Evolutionary conservation across 2,797 vertebrate genomes (phyloP), one percentile per base, ranked within the genome.

Genomic region (Alectoris magna): DNA sequence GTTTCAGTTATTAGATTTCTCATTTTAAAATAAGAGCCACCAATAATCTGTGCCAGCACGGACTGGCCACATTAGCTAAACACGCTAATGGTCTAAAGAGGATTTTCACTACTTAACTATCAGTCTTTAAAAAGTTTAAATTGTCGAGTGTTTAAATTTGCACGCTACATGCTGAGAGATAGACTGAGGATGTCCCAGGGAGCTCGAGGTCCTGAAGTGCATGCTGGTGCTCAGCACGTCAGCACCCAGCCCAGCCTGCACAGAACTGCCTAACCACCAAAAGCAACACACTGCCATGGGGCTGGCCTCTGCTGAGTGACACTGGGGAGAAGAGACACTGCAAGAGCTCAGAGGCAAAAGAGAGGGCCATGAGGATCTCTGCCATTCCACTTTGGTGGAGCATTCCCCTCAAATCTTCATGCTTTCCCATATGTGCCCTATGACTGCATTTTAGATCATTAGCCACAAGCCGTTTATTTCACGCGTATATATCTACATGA

Each of bases 21-120:
- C 29, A 56, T 85, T 83, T 69, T 90, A 74, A 91, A 91, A 71
- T 46, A 59, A 82, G 92, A 74, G 49, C 51, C n/a, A 59, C 7
- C n/a, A 71, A 19, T 55, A 71, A 51, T 46, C 41, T 59, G 58
- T 75, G 66, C 27, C 26, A 75, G 18, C 16, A 48, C 23, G 24
- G 34, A 4, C 71, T 70, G 71, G 27, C 29, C 36, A 71, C 22
- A 8, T 58, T 18, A 67, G 10, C 41, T 71, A 46, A 79, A 12
- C 12, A 64, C 53, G 86, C 76, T 60, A 79, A 34, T 44, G 36
- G 2, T 39, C 46, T 74, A 27, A 90, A 77, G 22, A 48, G 17
- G 4, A 77, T 77, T 85, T 94, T 75, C 7, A 36, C 68, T 39
- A 46, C 16, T 63, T 55, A 55, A 9, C 9, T 56, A 21, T 8